phyloP scores from a whole-genome alignment of 2,797 vertebrate species.

The Babyrousa celebensis region DNA sequence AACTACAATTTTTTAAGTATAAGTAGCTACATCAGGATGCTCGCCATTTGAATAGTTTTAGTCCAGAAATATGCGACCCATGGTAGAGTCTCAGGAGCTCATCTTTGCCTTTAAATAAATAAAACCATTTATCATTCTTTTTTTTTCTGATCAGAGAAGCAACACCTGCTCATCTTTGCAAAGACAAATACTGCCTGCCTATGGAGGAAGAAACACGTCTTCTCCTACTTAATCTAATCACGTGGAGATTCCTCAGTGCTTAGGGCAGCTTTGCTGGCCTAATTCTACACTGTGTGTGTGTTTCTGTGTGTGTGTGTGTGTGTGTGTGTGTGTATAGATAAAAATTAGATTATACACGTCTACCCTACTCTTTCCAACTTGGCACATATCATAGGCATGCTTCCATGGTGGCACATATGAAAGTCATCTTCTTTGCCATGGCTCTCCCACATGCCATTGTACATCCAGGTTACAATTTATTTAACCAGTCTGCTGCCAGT shows the following conservation, averaged over 20 bases:
- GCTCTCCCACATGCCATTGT: neutral
- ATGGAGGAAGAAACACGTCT: neutral
- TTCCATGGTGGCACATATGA: rapidly evolving
- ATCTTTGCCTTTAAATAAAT: neutral
- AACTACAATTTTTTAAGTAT: neutral
- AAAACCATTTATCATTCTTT: neutral
- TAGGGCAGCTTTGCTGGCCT: neutral
- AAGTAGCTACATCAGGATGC: neutral
- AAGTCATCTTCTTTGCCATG: neutral
- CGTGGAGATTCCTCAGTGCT: neutral
- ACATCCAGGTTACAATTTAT: neutral
- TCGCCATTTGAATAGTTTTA: neutral
- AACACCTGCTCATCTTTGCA: neutral
- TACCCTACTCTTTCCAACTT: neutral
- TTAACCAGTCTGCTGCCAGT: neutral
- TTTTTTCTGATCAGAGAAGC: neutral
- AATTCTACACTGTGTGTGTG: neutral
- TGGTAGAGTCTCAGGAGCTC: neutral
- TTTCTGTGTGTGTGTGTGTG: neutral
- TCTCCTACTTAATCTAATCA: neutral
- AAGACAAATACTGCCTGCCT: neutral
- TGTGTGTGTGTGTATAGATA: neutral
- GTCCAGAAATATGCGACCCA: neutral
- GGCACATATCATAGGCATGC: neutral
- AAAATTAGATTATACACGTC: neutral